Evolutionary conservation across 2,797 vertebrate genomes (phyloP), one percentile per base, ranked within the genome.

Genomic region (Mormyrus hasselquistii): DNA sequence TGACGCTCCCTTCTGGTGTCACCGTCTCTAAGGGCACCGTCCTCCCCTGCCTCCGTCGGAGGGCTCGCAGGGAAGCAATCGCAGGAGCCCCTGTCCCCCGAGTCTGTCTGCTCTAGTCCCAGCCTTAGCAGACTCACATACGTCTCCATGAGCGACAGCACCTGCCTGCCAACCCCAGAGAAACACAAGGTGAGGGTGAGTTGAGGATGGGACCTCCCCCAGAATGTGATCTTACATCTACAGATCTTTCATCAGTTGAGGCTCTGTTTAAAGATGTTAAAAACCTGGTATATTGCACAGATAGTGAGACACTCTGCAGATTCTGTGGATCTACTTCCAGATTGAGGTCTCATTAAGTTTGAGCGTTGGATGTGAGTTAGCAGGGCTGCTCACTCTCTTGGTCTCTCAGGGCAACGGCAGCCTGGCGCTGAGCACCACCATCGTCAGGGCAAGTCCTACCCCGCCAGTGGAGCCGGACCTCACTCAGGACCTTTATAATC

Each of bases 41-140:
- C 96, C 3, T 95, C 94, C 1, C 88, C 90, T 2, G 92, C 91
- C 14, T 92, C 89, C 87, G 91, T 65, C 0, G 89, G 92, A 14
- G 52, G 4, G 79, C 86, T 90, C 57, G 88, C 87, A 89, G 94
- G 93, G 90, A 94, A 92, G 55, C 89, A 55, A 84, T 91, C 93
- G 87, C 90, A 90, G 73, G 95, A 95, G 84, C 87, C 29, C 34
- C 89, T 90, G 2, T 95, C 95, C 0, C 95, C 95, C 69, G 94
- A 95, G 87, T 96, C 96, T 1, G 79, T 86, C 38, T 96, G 94
- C 91, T 95, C 96, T 10, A 96, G 94, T 92, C 95, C 96, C 7
- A 96, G 95, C 90, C 92, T 98, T 89, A 97, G 96, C 94, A 95
- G 97, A 62, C 95, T 99, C 88, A 99, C 98, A 0, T 99, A 98